Conservation (phyloP, 2,797 vertebrate species). For the Phataginus tetradactyla region DNA sequence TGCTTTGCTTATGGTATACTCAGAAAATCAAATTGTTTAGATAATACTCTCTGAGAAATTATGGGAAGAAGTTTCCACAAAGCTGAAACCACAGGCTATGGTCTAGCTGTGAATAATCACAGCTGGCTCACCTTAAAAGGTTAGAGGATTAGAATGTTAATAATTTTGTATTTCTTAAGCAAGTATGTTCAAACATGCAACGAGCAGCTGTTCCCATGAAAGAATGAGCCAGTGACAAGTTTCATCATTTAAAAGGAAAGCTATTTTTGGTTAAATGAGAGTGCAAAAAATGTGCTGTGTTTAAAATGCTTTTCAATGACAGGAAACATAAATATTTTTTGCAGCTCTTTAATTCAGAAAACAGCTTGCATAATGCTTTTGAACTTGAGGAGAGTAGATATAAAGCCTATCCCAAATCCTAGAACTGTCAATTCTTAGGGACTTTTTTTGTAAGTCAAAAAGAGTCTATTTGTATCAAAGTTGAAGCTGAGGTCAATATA, state of each 20-base stretch:
- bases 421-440: background rate
- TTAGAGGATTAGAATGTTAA: slow-evolving; percentile 80
- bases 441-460: background rate
- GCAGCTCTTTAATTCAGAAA: slow-evolving; percentile 61
- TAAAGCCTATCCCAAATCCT: background rate
- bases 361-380: slow-evolving; percentile 53
- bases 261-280: slow-evolving; percentile 71
- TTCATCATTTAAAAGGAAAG: slow-evolving; percentile 67
- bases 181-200: slow-evolving; percentile 78
- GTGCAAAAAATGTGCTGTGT: slow-evolving; percentile 43
- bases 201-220: slow-evolving; percentile 70
- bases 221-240: slow-evolving; percentile 70
- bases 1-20: background rate
- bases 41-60: slow-evolving; percentile 57
- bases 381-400: background rate
- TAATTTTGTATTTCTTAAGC: slow-evolving; percentile 81
- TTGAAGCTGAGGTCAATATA: background rate
- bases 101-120: slow-evolving; percentile 70
- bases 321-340: slow-evolving; percentile 77
- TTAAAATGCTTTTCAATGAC: slow-evolving; percentile 67
- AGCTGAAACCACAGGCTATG: slow-evolving; percentile 47
- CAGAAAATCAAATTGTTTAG: slow-evolving; percentile 49
- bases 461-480: background rate
- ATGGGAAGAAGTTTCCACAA: slow-evolving; percentile 49
- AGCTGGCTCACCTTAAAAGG: slow-evolving; percentile 75